Conservation (phyloP, 2,113 vertebrate genomes). For the Microcebus ravelobensis region DNA sequence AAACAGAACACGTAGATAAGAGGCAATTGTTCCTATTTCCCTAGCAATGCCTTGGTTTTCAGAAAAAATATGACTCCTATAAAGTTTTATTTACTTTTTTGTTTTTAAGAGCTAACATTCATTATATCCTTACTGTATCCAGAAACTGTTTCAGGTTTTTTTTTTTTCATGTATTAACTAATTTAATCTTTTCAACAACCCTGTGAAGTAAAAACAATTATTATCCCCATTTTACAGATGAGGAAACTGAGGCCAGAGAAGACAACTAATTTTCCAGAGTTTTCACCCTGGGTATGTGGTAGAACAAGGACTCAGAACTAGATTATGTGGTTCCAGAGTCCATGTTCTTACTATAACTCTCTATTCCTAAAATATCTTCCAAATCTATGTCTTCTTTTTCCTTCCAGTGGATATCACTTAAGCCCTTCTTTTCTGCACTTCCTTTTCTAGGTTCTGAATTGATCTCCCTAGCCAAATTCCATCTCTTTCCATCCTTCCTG, state of each 20-base stretch:
- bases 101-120: neutral
- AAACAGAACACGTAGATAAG: neutral
- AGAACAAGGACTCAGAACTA: neutral
- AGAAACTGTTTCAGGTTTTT: neutral
- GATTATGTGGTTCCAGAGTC: neutral
- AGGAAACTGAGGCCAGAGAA: neutral
- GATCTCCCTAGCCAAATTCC: neutral
- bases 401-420: neutral
- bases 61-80: neutral
- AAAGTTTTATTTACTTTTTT: neutral
- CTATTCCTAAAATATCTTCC: neutral
- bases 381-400: neutral
- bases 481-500: neutral
- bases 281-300: neutral
- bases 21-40: neutral
- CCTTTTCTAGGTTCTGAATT: neutral
- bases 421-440: neutral
- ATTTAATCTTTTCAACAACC: neutral
- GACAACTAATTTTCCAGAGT: neutral
- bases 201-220: neutral
- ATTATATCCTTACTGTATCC: neutral
- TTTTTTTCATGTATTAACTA: neutral
- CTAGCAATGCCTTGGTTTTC: neutral
- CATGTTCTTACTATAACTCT: neutral
- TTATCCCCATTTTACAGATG: neutral